These are phyloP conservation scores for Polylopha cassiicola DNA, from an alignment of 2,888 invertebrate species.

Conservation along the genomic window DNA sequence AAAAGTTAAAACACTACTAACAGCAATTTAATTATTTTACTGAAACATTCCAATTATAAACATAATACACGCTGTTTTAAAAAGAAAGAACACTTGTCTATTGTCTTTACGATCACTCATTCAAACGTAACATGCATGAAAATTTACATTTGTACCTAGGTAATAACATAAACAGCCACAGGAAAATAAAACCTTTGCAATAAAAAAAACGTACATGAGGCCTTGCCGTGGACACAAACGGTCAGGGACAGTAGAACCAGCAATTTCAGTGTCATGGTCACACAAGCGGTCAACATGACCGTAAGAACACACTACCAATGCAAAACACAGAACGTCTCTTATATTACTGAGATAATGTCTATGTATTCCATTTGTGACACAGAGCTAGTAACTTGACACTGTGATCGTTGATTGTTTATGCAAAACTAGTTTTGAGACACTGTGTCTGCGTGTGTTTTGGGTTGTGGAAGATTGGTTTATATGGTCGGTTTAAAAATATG, in stretches of 20 bases:
- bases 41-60: no score
- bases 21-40: no score
- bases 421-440: slow-evolving; percentile 16
- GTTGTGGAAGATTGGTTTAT: no score
- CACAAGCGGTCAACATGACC: slow-evolving; percentile 50
- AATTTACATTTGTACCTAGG: no score
- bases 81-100: not conserved
- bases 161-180: not conserved
- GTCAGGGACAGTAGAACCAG: slow-evolving; percentile 47
- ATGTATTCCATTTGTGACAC: slow-evolving; percentile 17
- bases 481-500: no score
- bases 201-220: slow-evolving; percentile 53
- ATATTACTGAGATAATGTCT: slow-evolving; percentile 40
- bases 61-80: not conserved
- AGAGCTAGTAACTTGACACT: slow-evolving; percentile 7
- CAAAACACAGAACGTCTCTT: slow-evolving; percentile 46
- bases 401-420: not conserved
- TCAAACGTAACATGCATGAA: not conserved
- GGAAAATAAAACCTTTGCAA: slow-evolving; percentile 15
- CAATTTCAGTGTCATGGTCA: slow-evolving; percentile 65
- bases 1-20: no score
- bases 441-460: slow-evolving; percentile 1
- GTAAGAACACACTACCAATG: slow-evolving; percentile 46
- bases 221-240: slow-evolving; percentile 53
- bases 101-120: no score